phyloP scores from a whole-genome alignment of 2,113 vertebrate species.

The Empidonax alnorum region DNA sequence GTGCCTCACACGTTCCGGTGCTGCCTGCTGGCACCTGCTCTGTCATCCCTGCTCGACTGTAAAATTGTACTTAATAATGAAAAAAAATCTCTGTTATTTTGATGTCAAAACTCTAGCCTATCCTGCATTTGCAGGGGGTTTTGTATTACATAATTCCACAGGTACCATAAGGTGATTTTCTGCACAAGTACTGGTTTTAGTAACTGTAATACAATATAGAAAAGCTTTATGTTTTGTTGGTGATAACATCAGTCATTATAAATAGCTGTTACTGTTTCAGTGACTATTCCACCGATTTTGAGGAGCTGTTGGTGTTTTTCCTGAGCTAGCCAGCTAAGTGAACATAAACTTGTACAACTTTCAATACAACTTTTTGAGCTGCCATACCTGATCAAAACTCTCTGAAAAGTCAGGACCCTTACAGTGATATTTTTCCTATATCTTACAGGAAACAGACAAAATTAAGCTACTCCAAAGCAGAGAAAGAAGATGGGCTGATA shows the following conservation, averaged over 20 bases:
- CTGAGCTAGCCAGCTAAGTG: background rate
- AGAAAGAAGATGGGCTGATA: background rate
- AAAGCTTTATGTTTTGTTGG: background rate
- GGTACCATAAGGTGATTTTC: background rate
- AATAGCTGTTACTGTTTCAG: background rate
- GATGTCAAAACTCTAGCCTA: background rate
- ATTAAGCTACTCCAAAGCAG: background rate
- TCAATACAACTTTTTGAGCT: background rate
- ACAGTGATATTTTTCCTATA: background rate
- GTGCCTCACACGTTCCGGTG: background rate
- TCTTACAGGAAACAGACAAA: background rate
- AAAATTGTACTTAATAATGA: background rate
- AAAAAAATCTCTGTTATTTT: background rate
- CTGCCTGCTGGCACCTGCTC: background rate
- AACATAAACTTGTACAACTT: background rate
- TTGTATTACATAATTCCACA: background rate
- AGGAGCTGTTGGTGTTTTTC: rapidly evolving
- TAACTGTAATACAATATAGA: background rate
- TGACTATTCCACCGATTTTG: background rate
- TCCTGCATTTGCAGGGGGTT: background rate
- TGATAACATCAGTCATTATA: background rate
- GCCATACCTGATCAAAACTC: background rate
- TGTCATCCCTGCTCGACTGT: background rate
- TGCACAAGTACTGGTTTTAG: background rate
- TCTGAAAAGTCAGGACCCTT: background rate